Percentiles rank a stretch among this genome's conserved stretches.
These are phyloP conservation scores for Strix uralensis DNA, from an alignment of 2,113 vertebrate species.

Conservation along the genomic window DNA sequence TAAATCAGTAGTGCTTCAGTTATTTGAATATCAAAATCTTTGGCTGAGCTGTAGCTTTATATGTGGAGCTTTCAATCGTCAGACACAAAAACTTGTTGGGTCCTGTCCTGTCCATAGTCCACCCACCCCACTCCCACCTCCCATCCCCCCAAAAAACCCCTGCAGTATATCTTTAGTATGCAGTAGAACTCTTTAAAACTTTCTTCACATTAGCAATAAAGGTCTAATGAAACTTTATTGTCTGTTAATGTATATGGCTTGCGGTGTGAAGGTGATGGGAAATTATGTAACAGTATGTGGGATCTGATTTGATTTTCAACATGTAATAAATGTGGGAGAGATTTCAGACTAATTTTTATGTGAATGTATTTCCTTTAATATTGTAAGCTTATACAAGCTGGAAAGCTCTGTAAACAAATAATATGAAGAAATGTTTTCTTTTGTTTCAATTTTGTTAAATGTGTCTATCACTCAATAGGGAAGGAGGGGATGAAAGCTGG, in stretches of 20 bases:
- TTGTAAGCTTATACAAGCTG: neutral
- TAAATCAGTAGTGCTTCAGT: neutral
- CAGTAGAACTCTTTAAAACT: neutral
- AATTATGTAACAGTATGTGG: neutral
- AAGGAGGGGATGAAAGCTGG: neutral
- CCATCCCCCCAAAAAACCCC: neutral
- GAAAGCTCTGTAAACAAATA: neutral
- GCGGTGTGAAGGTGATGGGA: neutral
- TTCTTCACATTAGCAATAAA: slow-evolving; percentile 16
- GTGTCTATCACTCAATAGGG: neutral
- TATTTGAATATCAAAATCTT: neutral
- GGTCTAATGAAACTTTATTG: neutral
- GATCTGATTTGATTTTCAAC: slow-evolving; percentile 3
- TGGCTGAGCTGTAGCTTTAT: neutral
- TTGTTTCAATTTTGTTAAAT: neutral
- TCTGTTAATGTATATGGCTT: neutral
- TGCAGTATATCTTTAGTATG: neutral
- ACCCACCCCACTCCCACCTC: neutral
- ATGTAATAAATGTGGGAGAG: neutral
- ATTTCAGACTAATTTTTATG: neutral
- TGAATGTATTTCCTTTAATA: neutral
- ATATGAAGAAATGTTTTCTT: neutral
- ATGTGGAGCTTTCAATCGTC: neutral
- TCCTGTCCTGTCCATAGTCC: too few species aligned
- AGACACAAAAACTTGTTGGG: neutral